These are phyloP conservation scores for Akabosia matsudoensis DNA, from an alignment of 1,140 invertebrate species.

Conservation along the genomic window DNA sequence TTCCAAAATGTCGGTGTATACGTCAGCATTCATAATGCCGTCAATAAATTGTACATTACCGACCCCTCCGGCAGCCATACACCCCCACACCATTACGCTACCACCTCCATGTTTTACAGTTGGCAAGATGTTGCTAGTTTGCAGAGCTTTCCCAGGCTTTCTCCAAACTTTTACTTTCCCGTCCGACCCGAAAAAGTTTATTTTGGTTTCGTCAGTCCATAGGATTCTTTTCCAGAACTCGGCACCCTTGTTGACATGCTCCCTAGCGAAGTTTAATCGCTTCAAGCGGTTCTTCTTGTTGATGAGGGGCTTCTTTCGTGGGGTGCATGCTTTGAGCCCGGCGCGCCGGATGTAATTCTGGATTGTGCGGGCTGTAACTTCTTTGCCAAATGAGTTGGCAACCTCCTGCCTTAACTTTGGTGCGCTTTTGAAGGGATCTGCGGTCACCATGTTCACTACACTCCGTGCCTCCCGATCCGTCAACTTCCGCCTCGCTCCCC, in stretches of 20 bases:
- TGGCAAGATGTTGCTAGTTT: not conserved
- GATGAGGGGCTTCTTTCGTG: conserved; percentile 12
- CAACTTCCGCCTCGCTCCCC: not conserved
- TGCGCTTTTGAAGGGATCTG: not conserved
- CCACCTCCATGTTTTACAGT: conserved; percentile 51
- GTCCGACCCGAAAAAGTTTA: conserved; percentile 32
- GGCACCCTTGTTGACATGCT: not conserved
- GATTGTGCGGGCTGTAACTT: not conserved
- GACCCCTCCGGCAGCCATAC: conserved; percentile 48
- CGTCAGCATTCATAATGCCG: conserved; percentile 49
- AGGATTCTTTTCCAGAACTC: conserved; percentile 25
- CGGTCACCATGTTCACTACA: not conserved
- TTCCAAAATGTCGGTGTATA: conserved; percentile 47
- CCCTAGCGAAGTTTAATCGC: not conserved
- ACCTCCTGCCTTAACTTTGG: not conserved
- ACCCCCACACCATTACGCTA: conserved; percentile 50
- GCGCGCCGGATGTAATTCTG: not conserved
- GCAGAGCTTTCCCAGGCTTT: conserved; percentile 30
- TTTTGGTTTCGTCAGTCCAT: conserved; percentile 27
- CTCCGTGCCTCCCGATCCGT: not conserved
- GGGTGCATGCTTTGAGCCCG: not conserved
- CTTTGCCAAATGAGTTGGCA: not conserved
- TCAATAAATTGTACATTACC: conserved; percentile 49
- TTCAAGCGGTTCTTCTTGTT: not conserved
- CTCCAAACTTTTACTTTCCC: conserved; percentile 43